phyloP scores from a whole-genome alignment of 2,888 invertebrate genomes.

The Chaetogeoica ovagalla region DNA sequence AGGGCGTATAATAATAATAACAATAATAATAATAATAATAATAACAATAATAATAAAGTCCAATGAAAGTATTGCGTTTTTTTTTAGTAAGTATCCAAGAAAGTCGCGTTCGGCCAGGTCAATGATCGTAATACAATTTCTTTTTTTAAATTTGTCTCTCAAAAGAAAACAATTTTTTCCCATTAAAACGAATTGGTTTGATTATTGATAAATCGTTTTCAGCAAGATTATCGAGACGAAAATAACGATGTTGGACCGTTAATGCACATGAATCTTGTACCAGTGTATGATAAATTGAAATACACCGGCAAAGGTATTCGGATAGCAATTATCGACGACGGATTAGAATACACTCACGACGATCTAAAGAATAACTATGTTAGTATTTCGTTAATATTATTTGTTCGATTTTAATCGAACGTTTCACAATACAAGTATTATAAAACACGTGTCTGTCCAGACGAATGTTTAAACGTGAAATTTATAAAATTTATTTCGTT shows the following conservation, averaged over 20 bases:
- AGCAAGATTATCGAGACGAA: constrained; percentile 74
- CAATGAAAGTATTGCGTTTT: too few species aligned
- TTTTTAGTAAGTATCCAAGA: too few species aligned
- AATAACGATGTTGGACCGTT: constrained; percentile 64
- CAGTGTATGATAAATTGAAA: constrained; percentile 82
- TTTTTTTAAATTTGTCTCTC: neutral
- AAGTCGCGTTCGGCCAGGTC: too few species aligned
- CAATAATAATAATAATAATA: too few species aligned
- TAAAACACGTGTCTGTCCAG: too few species aligned
- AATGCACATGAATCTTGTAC: constrained; percentile 81
- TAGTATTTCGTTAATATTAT: constrained; percentile 62
- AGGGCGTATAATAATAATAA: too few species aligned
- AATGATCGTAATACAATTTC: too few species aligned
- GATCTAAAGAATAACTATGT: constrained; percentile 90
- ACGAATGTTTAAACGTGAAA: too few species aligned
- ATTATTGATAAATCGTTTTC: constrained; percentile 56
- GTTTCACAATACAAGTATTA: neutral
- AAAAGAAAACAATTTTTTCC: neutral
- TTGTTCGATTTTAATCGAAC: neutral
- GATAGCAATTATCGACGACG: constrained; percentile 95
- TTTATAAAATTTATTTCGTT: too few species aligned
- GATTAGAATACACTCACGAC: constrained; percentile 92
- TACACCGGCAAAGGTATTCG: constrained; percentile 92
- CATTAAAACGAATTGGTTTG: neutral
- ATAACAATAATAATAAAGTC: too few species aligned